Base-by-base conservation (phyloP, 2,113 vertebrate genomes). In the Atherinomorus stipes region DNA sequence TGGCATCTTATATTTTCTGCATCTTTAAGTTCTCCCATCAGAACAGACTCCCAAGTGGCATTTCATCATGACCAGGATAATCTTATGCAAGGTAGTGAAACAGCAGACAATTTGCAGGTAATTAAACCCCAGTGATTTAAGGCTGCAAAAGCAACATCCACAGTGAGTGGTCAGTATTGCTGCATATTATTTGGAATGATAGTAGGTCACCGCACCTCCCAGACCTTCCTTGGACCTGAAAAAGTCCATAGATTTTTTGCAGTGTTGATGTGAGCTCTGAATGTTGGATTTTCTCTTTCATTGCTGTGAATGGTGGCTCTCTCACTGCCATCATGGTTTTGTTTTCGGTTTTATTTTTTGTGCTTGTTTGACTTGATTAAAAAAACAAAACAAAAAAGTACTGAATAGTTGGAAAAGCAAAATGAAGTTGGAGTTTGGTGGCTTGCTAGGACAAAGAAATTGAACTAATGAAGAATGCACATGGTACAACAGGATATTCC, bases 81-180 rank as follows among this genome's bases (percentile, higher is more conserved):
- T 95, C 94, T 97, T 95, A 96, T 94, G 95, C 95, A 96, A 97
- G 95, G 93, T 64, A 28, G 50, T 95, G 95, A 96, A 97, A 96
- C 77, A 74, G 88, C 88, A 86, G 91, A 88, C 92, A 84, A 89
- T 90, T 72, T 90, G 89, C 91, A 92, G 93, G 93, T 96, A 96
- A 97, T 96, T 95, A 95, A 95, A 73, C 94, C 93, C 94, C 56
- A 83, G 94, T 95, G 96, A 93, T 89, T 96, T 94, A 78, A 81
- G 85, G 88, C 87, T 77, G 80, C 84, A 90, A 90, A 90, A 83
- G 88, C 85, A 83, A 45, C 80, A 71, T 82, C 61, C 73, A 85
- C 81, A 67, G 74, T 77, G n/a, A 65, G 62, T 60, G 60, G 79
- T 69, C 56, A 66, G 31, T 51, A 26, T 26, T 13, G 34, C 68